Conservation (phyloP, 2,113 vertebrate species). For the Elgaria multicarinata region DNA sequence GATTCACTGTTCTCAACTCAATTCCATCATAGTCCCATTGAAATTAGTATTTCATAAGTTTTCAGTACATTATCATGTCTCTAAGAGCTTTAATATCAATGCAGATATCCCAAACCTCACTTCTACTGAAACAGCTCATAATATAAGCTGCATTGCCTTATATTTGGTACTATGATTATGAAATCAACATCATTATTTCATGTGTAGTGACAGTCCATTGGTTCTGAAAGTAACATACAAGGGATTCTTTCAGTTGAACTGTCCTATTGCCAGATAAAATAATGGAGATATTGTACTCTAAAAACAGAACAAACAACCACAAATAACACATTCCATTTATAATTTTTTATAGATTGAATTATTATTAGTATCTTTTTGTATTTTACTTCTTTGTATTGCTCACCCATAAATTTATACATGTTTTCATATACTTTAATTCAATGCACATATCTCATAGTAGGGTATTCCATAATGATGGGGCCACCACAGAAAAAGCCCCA, state of each 20-base stretch:
- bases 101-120: conserved; percentile 40
- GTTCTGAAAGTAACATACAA: neutral
- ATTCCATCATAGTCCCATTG: conserved; percentile 18
- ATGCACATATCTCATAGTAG: too few species aligned
- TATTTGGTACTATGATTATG: conserved; percentile 40
- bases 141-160: conserved; percentile 40
- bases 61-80: conserved; percentile 31
- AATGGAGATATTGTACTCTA: conserved; percentile 37
- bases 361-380: too few species aligned
- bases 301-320: too few species aligned
- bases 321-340: too few species aligned
- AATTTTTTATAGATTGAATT: too few species aligned
- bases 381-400: too few species aligned
- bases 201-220: conserved; percentile 35
- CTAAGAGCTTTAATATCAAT: conserved; percentile 28
- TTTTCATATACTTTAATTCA: too few species aligned
- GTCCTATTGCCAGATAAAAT: conserved; percentile 29
- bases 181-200: conserved; percentile 60
- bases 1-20: conserved; percentile 41
- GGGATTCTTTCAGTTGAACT: neutral
- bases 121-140: conserved; percentile 47
- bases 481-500: too few species aligned
- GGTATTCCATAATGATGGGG: too few species aligned
- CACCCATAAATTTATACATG: too few species aligned
- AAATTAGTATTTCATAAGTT: neutral